Conservation (phyloP, 2,113 vertebrate species). For the Tretioscincus oriximinensis region DNA sequence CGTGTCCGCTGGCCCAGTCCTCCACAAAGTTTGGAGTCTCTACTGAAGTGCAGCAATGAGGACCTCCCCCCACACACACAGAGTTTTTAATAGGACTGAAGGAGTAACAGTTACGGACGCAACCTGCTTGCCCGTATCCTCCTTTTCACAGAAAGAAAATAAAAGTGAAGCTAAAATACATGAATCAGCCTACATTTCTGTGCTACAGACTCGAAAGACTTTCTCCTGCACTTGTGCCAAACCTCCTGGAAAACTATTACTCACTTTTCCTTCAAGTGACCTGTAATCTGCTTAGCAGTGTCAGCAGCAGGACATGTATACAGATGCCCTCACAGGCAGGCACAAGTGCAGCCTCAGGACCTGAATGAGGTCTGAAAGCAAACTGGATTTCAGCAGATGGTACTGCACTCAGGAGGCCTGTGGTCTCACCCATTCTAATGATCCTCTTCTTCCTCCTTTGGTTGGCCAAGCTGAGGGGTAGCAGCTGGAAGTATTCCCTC, state of each 20-base stretch:
- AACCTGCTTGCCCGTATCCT: no score
- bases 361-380: not conserved
- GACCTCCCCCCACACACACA: no score
- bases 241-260: not conserved
- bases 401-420: not conserved
- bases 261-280: not conserved
- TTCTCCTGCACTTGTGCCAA: not conserved
- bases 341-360: not conserved
- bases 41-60: no score
- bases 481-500: not conserved
- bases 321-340: not conserved
- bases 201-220: not conserved
- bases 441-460: not conserved
- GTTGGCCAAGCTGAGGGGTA: not conserved
- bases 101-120: no score
- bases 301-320: not conserved
- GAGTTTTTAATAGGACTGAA: no score
- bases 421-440: not conserved
- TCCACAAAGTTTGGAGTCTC: no score
- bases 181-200: not conserved
- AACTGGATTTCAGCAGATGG: not conserved
- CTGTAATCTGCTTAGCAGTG: not conserved
- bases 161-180: no score
- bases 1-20: no score
- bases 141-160: no score